Base-by-base conservation (phyloP, 2,797 vertebrate species). In the Sebastes matsubarae region DNA sequence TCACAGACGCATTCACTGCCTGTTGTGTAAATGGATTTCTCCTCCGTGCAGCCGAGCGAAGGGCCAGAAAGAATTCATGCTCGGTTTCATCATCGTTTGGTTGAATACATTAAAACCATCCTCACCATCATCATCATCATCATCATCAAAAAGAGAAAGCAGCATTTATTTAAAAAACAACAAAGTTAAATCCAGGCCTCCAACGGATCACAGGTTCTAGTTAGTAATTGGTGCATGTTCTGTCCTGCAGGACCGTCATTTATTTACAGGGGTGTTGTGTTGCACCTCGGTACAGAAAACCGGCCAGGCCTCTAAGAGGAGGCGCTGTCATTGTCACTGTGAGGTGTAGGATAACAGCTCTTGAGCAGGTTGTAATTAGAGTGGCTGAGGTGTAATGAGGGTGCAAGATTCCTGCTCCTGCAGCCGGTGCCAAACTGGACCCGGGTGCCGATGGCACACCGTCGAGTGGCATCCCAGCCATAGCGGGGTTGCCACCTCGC, bases 301-400 rank as follows among this genome's bases (percentile, higher is more conserved):
- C 81, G 81, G 88, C 91, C 93, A 81, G 93, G 94, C 88, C 92
- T 91, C 88, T 86, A 88, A 93, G 92, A 93, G 90, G 92, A 95
- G 94, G 84, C 83, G 79, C 94, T 92, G 96, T 96, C 95, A 94
- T 95, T 96, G 95, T 96, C 95, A 93, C 89, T 72, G 90, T 59
- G 88, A 92, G 95, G 96, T 96, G 95, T 96, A 94, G 95, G 94
- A 95, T 96, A 95, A 96, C 96, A 91, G 94, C 94, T 95, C 95
- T 95, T 95, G 93, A 96, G 94, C 94, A 96, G 94, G 92, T 96
- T 96, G 96, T 96, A 96, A 96, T 96, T 96, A 96, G 95, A 96
- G 95, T 95, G 95, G 94, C 93, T 92, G 92, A 94, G 94, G 91
- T 96, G 96, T 96, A 96, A 96, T 96, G 96, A 96, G 95, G 95